Percentiles rank a stretch among this genome's conserved stretches.
Conservation (phyloP, 2,797 vertebrate species). For the Holocentrus rufus region DNA sequence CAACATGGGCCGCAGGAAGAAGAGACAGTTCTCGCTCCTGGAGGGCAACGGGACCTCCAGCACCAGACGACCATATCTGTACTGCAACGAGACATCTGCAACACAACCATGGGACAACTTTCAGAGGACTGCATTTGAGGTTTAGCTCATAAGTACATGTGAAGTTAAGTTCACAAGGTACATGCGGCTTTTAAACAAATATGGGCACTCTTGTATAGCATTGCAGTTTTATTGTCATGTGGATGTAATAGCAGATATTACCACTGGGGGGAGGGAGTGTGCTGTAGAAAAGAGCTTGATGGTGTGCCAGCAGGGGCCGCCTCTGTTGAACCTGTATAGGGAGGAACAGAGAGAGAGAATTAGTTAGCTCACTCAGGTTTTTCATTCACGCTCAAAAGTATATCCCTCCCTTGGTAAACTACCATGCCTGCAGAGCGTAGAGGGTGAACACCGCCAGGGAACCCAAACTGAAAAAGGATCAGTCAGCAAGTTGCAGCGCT, state of each 20-base stretch:
- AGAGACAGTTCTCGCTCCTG: conserved; percentile 89
- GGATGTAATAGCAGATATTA: conserved; percentile 56
- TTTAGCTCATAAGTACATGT: too few species aligned
- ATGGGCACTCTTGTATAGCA: background rate
- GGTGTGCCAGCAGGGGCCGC: conserved; percentile 27
- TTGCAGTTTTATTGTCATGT: background rate
- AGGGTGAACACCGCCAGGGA: conserved; percentile 37
- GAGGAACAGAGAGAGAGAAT: background rate
- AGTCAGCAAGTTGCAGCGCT: conserved; percentile 4
- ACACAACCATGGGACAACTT: conserved; percentile 6
- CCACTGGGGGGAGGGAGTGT: conserved; percentile 74
- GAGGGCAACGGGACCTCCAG: conserved; percentile 89
- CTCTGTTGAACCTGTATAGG: conserved; percentile 59
- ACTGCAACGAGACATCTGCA: conserved; percentile 84
- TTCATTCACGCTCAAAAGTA: background rate
- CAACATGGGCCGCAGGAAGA: conserved; percentile 86
- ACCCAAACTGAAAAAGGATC: conserved; percentile 7
- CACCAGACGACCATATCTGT: conserved; percentile 87
- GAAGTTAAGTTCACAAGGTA: background rate
- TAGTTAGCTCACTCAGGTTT: background rate
- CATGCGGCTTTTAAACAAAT: background rate
- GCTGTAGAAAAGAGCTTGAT: conserved; percentile 69
- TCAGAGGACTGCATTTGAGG: background rate
- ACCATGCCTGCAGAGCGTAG: conserved; percentile 7
- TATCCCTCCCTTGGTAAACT: conserved; percentile 45